Evolutionary conservation across 2,888 invertebrate species (phyloP).

Genomic region (Ophion ventricosus): DNA sequence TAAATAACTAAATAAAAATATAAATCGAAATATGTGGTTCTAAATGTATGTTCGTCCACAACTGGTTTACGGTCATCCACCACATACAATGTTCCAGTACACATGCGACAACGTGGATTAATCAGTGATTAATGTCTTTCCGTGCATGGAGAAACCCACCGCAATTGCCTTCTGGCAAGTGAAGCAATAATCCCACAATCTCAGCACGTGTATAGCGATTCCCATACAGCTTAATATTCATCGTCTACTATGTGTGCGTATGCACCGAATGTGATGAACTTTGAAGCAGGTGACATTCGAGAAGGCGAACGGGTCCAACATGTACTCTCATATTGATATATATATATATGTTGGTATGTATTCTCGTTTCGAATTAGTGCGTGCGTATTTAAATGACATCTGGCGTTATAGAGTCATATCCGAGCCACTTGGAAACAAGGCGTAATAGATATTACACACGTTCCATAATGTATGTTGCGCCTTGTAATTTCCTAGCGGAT

Average conservation of each 20-base stretch:
- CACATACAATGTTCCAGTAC: no score
- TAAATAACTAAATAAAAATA: neutral
- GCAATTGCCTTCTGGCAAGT: constrained; percentile 31
- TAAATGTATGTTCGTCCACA: neutral
- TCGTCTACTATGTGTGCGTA: neutral
- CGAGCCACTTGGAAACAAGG: neutral
- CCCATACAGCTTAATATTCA: constrained; percentile 22
- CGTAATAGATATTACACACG: constrained; percentile 21
- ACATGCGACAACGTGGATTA: neutral
- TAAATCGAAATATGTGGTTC: neutral
- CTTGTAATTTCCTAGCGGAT: constrained; percentile 19
- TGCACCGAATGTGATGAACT: constrained; percentile 14
- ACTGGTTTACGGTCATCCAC: no score
- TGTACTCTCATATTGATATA: neutral
- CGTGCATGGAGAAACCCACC: constrained; percentile 16
- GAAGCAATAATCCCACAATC: constrained; percentile 39
- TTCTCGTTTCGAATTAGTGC: neutral
- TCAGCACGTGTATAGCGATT: constrained; percentile 56
- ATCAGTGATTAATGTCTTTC: neutral
- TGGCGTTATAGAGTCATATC: neutral
- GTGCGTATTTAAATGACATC: constrained; percentile 1
- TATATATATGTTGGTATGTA: neutral
- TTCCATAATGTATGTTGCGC: constrained; percentile 2
- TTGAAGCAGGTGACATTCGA: constrained; percentile 53
- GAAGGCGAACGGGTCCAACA: constrained; percentile 34